Conservation (phyloP, 2,113 vertebrate genomes). For the Promerops cafer region DNA sequence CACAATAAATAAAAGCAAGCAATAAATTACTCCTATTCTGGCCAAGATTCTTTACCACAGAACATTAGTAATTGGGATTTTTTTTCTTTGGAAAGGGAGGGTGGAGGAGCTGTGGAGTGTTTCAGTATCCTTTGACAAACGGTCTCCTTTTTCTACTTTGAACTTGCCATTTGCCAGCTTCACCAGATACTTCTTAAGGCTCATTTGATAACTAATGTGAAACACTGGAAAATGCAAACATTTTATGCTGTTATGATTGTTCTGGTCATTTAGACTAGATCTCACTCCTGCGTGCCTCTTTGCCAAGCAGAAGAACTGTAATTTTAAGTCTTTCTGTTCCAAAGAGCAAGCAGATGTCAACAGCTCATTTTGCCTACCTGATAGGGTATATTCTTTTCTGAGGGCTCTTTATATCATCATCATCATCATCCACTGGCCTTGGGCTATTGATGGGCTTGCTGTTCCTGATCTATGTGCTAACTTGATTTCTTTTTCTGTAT, state of each 20-base stretch:
- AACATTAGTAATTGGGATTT: rapidly evolving
- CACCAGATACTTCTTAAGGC: rapidly evolving
- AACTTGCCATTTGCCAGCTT: background rate
- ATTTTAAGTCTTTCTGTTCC: background rate
- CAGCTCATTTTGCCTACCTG: background rate
- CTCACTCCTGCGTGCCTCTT: background rate
- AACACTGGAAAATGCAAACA: background rate
- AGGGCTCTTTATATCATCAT: background rate
- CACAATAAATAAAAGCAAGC: background rate
- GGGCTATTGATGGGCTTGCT: background rate
- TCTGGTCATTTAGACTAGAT: background rate
- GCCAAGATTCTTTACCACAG: background rate
- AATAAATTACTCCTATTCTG: background rate
- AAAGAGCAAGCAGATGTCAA: background rate
- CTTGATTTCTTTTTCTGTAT: background rate
- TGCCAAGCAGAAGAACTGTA: background rate
- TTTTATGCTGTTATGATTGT: background rate
- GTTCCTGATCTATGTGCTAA: background rate
- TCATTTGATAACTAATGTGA: background rate
- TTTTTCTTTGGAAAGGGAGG: background rate
- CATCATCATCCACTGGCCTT: background rate
- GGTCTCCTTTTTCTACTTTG: background rate
- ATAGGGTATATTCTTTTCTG: background rate
- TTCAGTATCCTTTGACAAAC: background rate
- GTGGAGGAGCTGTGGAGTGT: background rate